Percentiles rank a stretch among this genome's conserved stretches.
Conservation (phyloP, 53 echinoderm and acorn worm genomes). For the Temnopleurus reevesii region DNA sequence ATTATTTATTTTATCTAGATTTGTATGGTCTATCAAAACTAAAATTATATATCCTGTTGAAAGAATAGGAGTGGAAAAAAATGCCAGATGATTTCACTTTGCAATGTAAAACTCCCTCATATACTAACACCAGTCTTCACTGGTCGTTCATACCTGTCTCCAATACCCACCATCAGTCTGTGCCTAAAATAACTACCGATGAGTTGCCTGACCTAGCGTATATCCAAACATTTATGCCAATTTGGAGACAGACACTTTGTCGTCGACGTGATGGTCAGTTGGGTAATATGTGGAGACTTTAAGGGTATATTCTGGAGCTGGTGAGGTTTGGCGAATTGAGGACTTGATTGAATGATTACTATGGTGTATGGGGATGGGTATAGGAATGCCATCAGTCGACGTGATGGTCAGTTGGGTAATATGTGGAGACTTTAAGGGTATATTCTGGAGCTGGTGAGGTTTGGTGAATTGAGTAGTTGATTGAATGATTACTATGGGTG, state of each 20-base stretch:
- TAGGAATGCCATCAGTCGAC: background rate
- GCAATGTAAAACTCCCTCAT: too few species aligned
- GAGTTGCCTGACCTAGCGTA: background rate
- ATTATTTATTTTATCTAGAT: too few species aligned
- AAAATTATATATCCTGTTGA: too few species aligned
- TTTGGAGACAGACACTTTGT: constrained; percentile 33
- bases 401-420: too few species aligned
- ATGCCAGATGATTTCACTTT: too few species aligned
- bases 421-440: too few species aligned
- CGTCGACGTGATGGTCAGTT: constrained; percentile 8
- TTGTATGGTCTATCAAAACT: too few species aligned
- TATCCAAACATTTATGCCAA: constrained; percentile 53
- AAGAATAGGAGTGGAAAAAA: too few species aligned
- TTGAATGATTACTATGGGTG: background rate
- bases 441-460: background rate
- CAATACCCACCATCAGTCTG: background rate
- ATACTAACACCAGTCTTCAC: too few species aligned
- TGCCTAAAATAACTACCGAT: background rate
- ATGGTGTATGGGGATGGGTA: too few species aligned
- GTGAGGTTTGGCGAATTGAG: background rate
- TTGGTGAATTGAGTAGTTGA: background rate
- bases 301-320: background rate
- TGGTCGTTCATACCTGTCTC: background rate
- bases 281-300: background rate
- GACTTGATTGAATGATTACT: constrained; percentile 20